Base-by-base conservation (phyloP, 2,113 vertebrate genomes). In the Orientallactaga bullata region DNA sequence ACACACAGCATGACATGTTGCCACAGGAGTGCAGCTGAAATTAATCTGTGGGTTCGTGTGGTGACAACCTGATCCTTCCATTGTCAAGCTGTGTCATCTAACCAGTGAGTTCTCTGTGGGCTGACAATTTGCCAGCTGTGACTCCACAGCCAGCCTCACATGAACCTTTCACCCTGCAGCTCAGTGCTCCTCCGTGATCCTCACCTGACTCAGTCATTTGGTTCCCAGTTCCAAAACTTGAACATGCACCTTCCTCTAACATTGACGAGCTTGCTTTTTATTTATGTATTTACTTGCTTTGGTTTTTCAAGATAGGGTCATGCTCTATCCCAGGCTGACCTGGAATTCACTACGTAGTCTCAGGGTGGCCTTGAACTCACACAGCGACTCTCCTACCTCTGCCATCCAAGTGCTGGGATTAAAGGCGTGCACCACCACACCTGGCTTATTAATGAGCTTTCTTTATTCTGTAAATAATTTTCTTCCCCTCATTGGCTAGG, bases 171-270 rank as follows among this genome's bases (percentile, higher is more conserved):
- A 72, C 80, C 86, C 55, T 5, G 0, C 3, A n/a, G 72, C 83
- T 91, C 77, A 10, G 72, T 55, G 24, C 37, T 39, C 12, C 11
- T 20, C 55, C 30, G 26, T 65, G 81, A 78, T 16, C 69, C 20
- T 65, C 30, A 35, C 30, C 84, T 89, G 93, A 94, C 30, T 93
- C 93, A 71, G 18, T 32, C 21, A 58, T 32, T 89, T 89, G 28
- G 9, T 60, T 39, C 0, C 3, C 35, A 17, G 61, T 73, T 84
- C 83, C 74, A 89, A 93, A 80, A 89, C 79, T 61, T 81, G 17
- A 55, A 55, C 2, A 65, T 10, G 28, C 4, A 28, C 66, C 42
- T 83, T 66, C 91, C 60, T 94, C n/a, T 21, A 37, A 24, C 42
- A 28, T 37, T 39, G 55, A 55, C 39, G 77, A 83, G 42, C 63